Conservation (phyloP, 2,113 vertebrate species). For the Brachyistius frenatus region DNA sequence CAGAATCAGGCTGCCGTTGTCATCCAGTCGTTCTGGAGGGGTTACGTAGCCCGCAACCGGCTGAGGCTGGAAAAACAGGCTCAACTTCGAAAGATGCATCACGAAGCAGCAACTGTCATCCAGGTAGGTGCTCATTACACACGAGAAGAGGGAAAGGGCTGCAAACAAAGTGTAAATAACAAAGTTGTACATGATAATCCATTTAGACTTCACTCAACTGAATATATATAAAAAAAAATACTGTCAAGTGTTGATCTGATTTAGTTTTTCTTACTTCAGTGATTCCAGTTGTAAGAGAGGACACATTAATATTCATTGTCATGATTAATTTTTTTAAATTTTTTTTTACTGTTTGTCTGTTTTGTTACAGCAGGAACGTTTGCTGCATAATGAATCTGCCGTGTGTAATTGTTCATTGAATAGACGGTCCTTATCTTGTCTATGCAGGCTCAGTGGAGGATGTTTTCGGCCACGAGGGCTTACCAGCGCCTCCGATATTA, state of each 20-base stretch:
- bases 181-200: too few relatives aligned
- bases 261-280: too few relatives aligned
- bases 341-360: not conserved
- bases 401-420: slow-evolving; percentile 15
- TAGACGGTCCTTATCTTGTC: slow-evolving; percentile 29
- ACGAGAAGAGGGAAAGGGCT: not conserved
- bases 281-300: too few relatives aligned
- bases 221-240: too few relatives aligned
- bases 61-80: slow-evolving; percentile 77
- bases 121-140: slow-evolving; percentile 83
- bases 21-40: slow-evolving; percentile 90
- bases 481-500: slow-evolving; percentile 82
- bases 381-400: not conserved
- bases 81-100: slow-evolving; percentile 73
- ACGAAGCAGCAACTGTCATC: slow-evolving; percentile 85
- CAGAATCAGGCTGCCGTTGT: slow-evolving; percentile 75
- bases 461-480: slow-evolving; percentile 76
- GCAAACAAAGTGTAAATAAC: too few relatives aligned
- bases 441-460: slow-evolving; percentile 87
- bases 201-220: too few relatives aligned
- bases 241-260: too few relatives aligned
- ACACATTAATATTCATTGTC: not conserved
- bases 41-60: slow-evolving; percentile 74
- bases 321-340: not conserved
- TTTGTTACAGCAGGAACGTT: too few relatives aligned